Evolutionary conservation across 2,797 vertebrate genomes (phyloP).

Genomic region (Siniperca obscura): DNA sequence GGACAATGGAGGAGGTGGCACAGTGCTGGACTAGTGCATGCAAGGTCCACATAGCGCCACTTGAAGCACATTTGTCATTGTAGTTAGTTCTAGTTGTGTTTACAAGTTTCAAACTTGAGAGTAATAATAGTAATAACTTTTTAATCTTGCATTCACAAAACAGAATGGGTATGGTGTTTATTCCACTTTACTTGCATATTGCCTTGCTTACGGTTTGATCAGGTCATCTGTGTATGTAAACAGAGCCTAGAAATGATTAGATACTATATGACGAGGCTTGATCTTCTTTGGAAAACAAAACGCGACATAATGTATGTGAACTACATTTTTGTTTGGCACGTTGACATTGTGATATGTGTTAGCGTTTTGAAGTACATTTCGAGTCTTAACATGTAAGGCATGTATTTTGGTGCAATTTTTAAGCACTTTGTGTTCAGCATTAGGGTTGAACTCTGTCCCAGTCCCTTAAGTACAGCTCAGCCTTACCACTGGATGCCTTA

Average conservation of each 20-base stretch:
- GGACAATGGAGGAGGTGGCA: constrained; percentile 5
- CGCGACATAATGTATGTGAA: neutral
- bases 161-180: neutral
- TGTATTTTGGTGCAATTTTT: neutral
- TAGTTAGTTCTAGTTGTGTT: neutral
- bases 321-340: neutral
- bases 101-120: neutral
- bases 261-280: neutral
- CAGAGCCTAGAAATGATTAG: neutral
- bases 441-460: constrained; percentile 31
- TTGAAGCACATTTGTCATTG: neutral
- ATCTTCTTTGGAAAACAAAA: constrained; percentile 6
- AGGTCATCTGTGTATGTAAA: constrained; percentile 2
- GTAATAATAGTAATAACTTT: too few species aligned
- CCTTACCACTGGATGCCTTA: constrained; percentile 64
- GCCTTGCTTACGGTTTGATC: neutral
- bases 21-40: neutral
- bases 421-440: constrained; percentile 19
- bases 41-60: neutral
- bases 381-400: neutral
- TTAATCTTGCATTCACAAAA: neutral
- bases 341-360: neutral
- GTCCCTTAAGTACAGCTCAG: constrained; percentile 50
- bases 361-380: neutral
- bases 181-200: neutral